These are phyloP conservation scores for Dermolepida albohirtum DNA, from an alignment of 2,888 invertebrate species.

Conservation along the genomic window DNA sequence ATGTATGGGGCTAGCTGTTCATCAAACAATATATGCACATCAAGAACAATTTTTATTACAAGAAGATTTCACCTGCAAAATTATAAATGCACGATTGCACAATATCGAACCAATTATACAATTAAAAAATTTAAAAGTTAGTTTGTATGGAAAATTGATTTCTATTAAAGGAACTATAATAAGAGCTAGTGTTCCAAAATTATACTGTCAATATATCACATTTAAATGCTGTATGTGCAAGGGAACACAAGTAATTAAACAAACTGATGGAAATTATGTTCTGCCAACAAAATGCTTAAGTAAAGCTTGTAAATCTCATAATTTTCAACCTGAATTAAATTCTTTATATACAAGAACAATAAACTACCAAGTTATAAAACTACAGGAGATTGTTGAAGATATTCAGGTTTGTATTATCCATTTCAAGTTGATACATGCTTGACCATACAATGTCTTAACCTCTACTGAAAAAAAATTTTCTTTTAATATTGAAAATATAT, in stretches of 20 bases:
- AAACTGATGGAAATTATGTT: slow-evolving; percentile 72
- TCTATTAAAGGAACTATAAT: slow-evolving; percentile 88
- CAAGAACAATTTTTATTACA: slow-evolving; percentile 51
- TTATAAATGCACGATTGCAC: slow-evolving; percentile 70
- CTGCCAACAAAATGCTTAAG: slow-evolving; percentile 71
- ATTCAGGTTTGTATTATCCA: slow-evolving; percentile 70
- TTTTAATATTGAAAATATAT: no score
- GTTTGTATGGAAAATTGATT: slow-evolving; percentile 81
- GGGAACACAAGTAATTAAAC: slow-evolving; percentile 73
- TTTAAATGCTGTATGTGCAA: slow-evolving; percentile 81
- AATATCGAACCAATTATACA: slow-evolving; percentile 76
- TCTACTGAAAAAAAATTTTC: no score
- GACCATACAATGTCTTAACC: background rate
- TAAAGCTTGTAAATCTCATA: slow-evolving; percentile 70
- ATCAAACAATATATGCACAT: slow-evolving; percentile 72
- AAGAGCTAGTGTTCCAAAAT: slow-evolving; percentile 79
- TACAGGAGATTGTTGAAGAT: slow-evolving; percentile 82
- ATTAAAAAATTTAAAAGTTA: slow-evolving; percentile 77
- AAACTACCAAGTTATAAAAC: slow-evolving; percentile 82
- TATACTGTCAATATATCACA: slow-evolving; percentile 80
- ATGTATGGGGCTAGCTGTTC: slow-evolving; percentile 82
- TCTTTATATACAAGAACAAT: slow-evolving; percentile 80
- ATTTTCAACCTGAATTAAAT: slow-evolving; percentile 73
- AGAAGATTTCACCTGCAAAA: slow-evolving; percentile 52
- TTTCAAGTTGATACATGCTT: slow-evolving; percentile 35